Percentiles rank a stretch among this genome's conserved stretches.
These are phyloP conservation scores for Pristionchus japonicus DNA, from an alignment of 2,888 invertebrate genomes.

Conservation along the genomic window DNA sequence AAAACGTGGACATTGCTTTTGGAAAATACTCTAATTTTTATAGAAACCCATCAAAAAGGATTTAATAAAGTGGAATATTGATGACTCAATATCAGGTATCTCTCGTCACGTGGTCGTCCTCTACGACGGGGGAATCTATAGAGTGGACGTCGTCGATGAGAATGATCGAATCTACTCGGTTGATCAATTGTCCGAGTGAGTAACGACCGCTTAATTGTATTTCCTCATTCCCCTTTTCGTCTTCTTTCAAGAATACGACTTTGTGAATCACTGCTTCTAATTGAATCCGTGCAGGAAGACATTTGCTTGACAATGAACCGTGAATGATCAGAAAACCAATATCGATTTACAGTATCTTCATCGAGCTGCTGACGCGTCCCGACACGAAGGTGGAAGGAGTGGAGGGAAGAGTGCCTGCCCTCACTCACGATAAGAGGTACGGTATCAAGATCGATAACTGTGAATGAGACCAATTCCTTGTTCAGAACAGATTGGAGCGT, in stretches of 20 bases:
- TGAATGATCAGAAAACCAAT: too few species aligned
- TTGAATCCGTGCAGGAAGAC: background rate
- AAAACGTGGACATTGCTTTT: background rate
- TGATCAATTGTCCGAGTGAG: constrained; percentile 60
- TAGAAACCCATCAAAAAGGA: background rate
- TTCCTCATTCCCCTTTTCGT: background rate
- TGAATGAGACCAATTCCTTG: background rate
- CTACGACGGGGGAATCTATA: constrained; percentile 64
- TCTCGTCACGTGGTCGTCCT: constrained; percentile 58
- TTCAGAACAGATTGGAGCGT: constrained; percentile 60
- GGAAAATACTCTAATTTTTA: background rate
- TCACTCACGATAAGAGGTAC: constrained; percentile 62
- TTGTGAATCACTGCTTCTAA: constrained; percentile 7
- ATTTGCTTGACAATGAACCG: too few species aligned
- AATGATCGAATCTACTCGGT: constrained; percentile 53
- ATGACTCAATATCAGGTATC: constrained; percentile 48
- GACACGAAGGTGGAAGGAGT: constrained; percentile 53
- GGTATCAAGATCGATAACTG: background rate
- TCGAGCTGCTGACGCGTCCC: constrained; percentile 60
- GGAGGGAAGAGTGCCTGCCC: constrained; percentile 57
- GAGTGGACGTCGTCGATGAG: constrained; percentile 62
- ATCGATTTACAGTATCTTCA: constrained; percentile 62
- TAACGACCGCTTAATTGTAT: too few species aligned
- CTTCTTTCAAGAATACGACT: background rate
- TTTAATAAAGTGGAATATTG: background rate